These are phyloP conservation scores for Drosophila tsacasi DNA, from an alignment of 1,140 invertebrate genomes.

Conservation along the genomic window DNA sequence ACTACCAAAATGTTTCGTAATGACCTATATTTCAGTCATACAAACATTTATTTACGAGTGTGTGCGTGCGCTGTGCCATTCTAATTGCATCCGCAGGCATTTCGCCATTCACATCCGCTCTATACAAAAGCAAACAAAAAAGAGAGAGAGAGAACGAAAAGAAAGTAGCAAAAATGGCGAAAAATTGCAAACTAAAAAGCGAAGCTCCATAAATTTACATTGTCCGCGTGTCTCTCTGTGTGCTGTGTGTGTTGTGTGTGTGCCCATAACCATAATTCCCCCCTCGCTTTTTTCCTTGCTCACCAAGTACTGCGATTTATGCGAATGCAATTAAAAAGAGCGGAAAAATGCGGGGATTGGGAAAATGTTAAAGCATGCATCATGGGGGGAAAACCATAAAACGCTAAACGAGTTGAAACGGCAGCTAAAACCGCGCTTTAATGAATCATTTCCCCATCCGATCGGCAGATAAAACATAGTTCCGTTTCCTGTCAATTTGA, in stretches of 20 bases:
- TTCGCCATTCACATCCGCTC: constrained; percentile 52
- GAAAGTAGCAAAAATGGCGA: constrained; percentile 40
- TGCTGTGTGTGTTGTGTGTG: constrained; percentile 26
- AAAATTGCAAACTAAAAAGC: constrained; percentile 69
- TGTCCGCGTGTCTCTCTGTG: constrained; percentile 19
- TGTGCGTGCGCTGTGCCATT: constrained; percentile 45
- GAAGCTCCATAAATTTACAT: constrained; percentile 62
- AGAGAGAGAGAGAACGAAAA: constrained; percentile 4
- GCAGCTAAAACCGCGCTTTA: constrained; percentile 50
- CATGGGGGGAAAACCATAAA: constrained; percentile 18
- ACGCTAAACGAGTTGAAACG: constrained; percentile 28
- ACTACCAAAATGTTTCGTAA: constrained; percentile 30
- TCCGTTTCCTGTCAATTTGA: constrained; percentile 24
- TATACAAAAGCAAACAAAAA: constrained; percentile 32
- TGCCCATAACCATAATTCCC: constrained; percentile 65
- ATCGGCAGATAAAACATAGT: constrained; percentile 15
- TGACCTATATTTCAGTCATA: constrained; percentile 28
- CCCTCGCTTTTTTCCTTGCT: constrained; percentile 41
- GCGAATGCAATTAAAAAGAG: constrained; percentile 70
- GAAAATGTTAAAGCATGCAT: constrained; percentile 54
- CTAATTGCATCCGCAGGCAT: constrained; percentile 76
- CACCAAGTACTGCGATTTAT: constrained; percentile 69
- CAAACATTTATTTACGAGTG: constrained; percentile 28
- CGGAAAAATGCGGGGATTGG: constrained; percentile 3
- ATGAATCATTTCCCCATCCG: constrained; percentile 51